Evolutionary conservation across 2,113 vertebrate species (phyloP).

Genomic region (Phylloscopus whistleri): DNA sequence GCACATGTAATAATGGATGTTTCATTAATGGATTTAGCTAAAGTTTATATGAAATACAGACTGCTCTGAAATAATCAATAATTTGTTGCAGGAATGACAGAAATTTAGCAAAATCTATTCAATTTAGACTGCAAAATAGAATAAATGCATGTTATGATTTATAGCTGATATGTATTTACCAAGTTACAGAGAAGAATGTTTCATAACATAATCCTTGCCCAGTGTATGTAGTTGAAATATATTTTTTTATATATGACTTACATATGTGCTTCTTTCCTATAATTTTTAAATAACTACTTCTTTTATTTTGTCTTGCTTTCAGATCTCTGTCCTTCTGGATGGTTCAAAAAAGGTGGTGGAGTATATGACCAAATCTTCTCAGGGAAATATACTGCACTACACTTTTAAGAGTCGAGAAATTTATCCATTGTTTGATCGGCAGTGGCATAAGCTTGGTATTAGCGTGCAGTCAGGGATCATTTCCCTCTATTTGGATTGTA

Average conservation of each 20-base stretch:
- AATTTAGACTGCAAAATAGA: neutral
- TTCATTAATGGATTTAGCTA: neutral
- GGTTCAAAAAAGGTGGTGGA: conserved; percentile 88
- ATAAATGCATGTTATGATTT: neutral
- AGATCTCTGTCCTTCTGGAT: conserved; percentile 89
- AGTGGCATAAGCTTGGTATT: conserved; percentile 94
- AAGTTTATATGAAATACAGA: neutral
- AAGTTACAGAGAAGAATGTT: neutral
- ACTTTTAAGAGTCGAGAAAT: conserved; percentile 90
- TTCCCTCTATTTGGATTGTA: conserved; percentile 91
- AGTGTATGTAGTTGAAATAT: neutral
- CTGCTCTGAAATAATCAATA: neutral
- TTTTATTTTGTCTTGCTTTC: conserved; percentile 2
- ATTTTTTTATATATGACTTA: neutral
- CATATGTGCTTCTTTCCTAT: neutral
- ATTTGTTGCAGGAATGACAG: neutral
- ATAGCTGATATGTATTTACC: neutral
- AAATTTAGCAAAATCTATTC: neutral
- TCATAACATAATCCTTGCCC: neutral
- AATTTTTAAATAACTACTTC: neutral
- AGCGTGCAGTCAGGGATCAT: conserved; percentile 79
- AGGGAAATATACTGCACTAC: conserved; percentile 81
- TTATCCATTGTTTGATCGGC: conserved; percentile 89
- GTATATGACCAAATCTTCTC: conserved; percentile 77
- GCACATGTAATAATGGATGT: neutral